Percentiles rank a stretch among this genome's conserved stretches.
These are phyloP conservation scores for Amphiduros pacificus DNA, from an alignment of 2,888 invertebrate genomes.

Conservation along the genomic window DNA sequence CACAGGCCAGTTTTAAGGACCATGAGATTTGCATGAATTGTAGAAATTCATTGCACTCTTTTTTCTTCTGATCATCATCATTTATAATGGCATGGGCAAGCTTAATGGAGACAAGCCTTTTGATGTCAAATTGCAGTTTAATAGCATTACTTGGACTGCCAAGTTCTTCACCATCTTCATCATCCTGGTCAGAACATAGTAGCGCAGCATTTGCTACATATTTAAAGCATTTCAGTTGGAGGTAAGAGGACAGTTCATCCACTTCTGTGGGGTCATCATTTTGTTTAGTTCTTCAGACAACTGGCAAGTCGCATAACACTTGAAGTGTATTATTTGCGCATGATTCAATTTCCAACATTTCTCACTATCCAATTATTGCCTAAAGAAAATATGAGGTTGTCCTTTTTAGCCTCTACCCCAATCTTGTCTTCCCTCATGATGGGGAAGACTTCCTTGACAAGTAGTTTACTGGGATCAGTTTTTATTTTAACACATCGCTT, in stretches of 20 bases:
- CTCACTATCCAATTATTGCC: slow-evolving; percentile 7
- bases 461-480: not conserved
- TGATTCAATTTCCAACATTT: slow-evolving; percentile 8
- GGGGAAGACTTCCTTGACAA: not conserved
- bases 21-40: no score
- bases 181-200: no score
- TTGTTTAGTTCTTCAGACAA: not conserved
- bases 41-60: no score
- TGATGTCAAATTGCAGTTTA: no score
- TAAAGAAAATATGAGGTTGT: not conserved
- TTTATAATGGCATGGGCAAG: no score
- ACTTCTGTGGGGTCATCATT: not conserved
- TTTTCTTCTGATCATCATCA: no score
- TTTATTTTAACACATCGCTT: not conserved
- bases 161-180: no score
- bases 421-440: not conserved
- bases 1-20: no score
- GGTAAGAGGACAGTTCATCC: not conserved
- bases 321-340: slow-evolving; percentile 1
- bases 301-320: slow-evolving; percentile 1
- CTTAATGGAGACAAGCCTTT: no score
- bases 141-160: no score
- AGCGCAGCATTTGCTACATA: slow-evolving; percentile 22
- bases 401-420: not conserved
- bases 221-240: slow-evolving; percentile 24